Percentiles rank a stretch among this genome's conserved stretches.
These are phyloP conservation scores for Turritopsis rubra DNA, from an alignment of 30 jellyfish, hydroid and myxozoan species.

Conservation along the genomic window DNA sequence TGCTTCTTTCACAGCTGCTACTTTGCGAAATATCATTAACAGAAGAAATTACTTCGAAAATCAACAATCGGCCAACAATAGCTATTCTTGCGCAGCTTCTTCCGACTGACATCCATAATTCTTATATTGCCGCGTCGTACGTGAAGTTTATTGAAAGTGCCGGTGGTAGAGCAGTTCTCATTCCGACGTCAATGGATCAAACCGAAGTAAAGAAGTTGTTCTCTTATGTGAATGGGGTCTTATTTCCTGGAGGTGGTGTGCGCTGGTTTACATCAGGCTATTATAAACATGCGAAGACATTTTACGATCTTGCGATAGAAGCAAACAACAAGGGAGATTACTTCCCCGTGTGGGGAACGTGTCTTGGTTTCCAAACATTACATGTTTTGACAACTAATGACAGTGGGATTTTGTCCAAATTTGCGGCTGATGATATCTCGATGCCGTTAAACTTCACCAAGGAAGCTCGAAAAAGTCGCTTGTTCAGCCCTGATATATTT, in stretches of 20 bases:
- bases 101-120: constrained; percentile 23
- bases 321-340: constrained; percentile 84
- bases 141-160: constrained; percentile 89
- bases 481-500: constrained; percentile 51
- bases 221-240: constrained; percentile 74
- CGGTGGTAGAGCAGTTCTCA: constrained; percentile 93
- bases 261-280: constrained; percentile 49
- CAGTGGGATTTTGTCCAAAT: constrained; percentile 28
- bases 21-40: too few relatives aligned
- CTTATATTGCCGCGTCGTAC: constrained; percentile 94
- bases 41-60: too few relatives aligned
- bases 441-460: constrained; percentile 55
- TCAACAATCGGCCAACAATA: constrained; percentile 70
- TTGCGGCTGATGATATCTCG: constrained; percentile 55
- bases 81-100: constrained; percentile 90
- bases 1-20: too few relatives aligned
- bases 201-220: constrained; percentile 55
- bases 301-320: constrained; percentile 56
- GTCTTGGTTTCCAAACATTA: constrained; percentile 91
- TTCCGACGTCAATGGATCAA: constrained; percentile 42
- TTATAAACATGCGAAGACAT: constrained; percentile 60
- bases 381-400: constrained; percentile 60
- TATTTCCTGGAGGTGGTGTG: constrained; percentile 91
- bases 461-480: constrained; percentile 47
- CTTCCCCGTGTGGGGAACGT: constrained; percentile 98